Conservation (phyloP, 2,888 invertebrate genomes). For the Metalampra italica region DNA sequence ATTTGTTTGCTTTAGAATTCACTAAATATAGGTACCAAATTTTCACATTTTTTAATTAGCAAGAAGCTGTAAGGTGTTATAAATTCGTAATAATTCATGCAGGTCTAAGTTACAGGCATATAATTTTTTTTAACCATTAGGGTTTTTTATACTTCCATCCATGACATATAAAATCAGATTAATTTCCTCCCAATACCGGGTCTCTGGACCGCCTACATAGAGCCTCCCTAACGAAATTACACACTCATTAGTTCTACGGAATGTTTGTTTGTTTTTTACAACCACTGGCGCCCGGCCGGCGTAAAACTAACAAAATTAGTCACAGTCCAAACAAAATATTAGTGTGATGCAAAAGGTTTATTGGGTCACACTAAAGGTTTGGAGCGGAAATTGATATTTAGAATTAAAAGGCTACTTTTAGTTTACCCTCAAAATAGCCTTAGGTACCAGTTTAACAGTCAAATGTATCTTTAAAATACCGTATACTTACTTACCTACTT, state of each 20-base stretch:
- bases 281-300: slow-evolving; percentile 53
- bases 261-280: slow-evolving; percentile 67
- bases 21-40: too few relatives aligned
- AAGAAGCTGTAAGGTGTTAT: too few relatives aligned
- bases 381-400: slow-evolving; percentile 27
- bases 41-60: too few relatives aligned
- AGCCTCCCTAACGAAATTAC: slow-evolving; percentile 67
- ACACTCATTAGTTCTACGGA: slow-evolving; percentile 72
- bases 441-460: too few relatives aligned
- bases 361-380: slow-evolving; percentile 34
- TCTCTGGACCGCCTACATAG: slow-evolving; percentile 59
- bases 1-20: background rate
- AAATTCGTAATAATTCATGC: too few relatives aligned
- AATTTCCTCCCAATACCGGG: slow-evolving; percentile 38
- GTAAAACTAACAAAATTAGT: slow-evolving; percentile 69
- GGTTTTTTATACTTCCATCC: background rate
- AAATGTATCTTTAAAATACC: too few relatives aligned
- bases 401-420: background rate
- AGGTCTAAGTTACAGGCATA: too few relatives aligned
- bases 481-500: too few relatives aligned
- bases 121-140: too few relatives aligned
- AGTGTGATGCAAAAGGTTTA: slow-evolving; percentile 32
- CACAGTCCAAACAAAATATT: slow-evolving; percentile 51
- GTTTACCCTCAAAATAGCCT: too few relatives aligned
- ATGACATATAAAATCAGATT: slow-evolving; percentile 24